phyloP scores from a whole-genome alignment of 2,888 invertebrate species.

The Drosophila anceps region DNA sequence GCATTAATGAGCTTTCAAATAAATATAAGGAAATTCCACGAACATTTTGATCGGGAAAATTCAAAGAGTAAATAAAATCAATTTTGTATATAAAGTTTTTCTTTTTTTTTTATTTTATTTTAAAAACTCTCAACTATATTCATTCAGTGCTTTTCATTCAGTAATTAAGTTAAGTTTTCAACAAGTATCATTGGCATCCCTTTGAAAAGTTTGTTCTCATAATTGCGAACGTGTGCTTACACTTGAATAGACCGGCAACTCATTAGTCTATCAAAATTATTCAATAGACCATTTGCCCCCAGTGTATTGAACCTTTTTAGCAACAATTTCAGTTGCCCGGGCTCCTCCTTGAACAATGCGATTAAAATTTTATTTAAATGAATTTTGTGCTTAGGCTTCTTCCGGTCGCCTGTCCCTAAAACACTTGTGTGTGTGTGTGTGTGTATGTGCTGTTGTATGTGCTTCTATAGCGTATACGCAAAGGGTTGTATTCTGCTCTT shows the following conservation, averaged over 20 bases:
- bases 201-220: conserved; percentile 34
- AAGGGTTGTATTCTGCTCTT: conserved; percentile 13
- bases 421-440: neutral
- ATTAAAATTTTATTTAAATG: conserved; percentile 61
- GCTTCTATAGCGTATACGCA: conserved; percentile 46
- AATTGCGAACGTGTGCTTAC: conserved; percentile 73
- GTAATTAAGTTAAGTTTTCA: conserved; percentile 1
- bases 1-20: neutral
- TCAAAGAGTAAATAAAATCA: neutral
- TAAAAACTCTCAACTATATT: neutral
- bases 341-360: conserved; percentile 39
- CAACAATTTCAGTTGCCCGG: conserved; percentile 19
- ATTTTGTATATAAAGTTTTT: neutral
- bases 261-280: conserved; percentile 50
- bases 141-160: neutral
- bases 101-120: no score
- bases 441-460: conserved; percentile 18
- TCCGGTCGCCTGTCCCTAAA: conserved; percentile 23
- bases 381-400: conserved; percentile 43
- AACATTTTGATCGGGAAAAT: neutral
- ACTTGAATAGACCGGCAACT: conserved; percentile 50
- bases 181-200: conserved; percentile 21
- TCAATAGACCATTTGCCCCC: conserved; percentile 36
- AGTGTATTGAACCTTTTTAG: conserved; percentile 45
- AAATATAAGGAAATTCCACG: neutral